These are phyloP conservation scores for Seriola aureovittata DNA, from an alignment of 2,113 vertebrate genomes.

Conservation along the genomic window DNA sequence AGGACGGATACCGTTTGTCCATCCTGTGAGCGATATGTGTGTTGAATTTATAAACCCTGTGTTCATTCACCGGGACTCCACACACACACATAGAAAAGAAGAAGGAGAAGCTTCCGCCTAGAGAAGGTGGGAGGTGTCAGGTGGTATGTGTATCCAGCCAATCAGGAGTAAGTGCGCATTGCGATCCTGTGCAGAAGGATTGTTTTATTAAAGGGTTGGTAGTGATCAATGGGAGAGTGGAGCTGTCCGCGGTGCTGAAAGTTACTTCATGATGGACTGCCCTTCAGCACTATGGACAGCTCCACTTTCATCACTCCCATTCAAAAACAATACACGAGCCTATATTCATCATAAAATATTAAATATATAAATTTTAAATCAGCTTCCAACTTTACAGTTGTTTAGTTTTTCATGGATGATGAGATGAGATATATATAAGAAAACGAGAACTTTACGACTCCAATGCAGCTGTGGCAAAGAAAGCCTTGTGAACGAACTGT, in stretches of 20 bases:
- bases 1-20: not conserved
- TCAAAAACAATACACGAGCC: not conserved
- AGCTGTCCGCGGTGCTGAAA: constrained; percentile 69
- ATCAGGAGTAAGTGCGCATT: constrained; percentile 82
- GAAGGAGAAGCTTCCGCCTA: constrained; percentile 40
- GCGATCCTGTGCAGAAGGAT: constrained; percentile 79
- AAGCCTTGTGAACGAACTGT: constrained; percentile 16
- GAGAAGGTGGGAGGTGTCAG: constrained; percentile 56
- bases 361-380: not conserved
- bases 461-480: constrained; percentile 11
- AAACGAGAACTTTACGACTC: constrained; percentile 20
- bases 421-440: not conserved
- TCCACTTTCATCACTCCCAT: not conserved
- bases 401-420: not conserved
- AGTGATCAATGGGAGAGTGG: constrained; percentile 70
- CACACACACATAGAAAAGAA: not conserved
- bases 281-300: constrained; percentile 48
- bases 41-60: constrained; percentile 18
- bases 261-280: constrained; percentile 30
- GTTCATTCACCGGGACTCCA: constrained; percentile 63
- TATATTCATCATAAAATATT: fast-evolving
- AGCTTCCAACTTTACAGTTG: not conserved
- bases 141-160: constrained; percentile 58
- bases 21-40: constrained; percentile 7
- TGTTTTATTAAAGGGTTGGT: constrained; percentile 71